Evolutionary conservation across 2,113 vertebrate genomes (phyloP).

Genomic region (Pachypanchax playfairii): DNA sequence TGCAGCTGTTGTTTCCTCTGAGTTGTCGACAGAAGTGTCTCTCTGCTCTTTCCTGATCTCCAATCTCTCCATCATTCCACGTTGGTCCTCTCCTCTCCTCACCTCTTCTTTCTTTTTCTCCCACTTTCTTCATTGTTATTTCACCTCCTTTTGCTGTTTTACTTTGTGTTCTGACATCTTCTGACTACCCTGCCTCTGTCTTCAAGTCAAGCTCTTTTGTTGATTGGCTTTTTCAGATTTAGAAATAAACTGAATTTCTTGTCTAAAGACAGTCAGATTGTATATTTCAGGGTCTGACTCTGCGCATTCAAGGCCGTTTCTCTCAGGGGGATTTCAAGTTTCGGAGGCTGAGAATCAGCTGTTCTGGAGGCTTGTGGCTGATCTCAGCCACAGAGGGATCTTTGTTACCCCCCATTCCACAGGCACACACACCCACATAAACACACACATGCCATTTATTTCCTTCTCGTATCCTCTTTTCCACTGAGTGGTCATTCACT

Average conservation of each 20-base stretch:
- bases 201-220: neutral
- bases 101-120: slow-evolving; percentile 15
- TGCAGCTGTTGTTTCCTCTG: slow-evolving; percentile 80
- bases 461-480: slow-evolving; percentile 4
- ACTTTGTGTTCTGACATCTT: neutral
- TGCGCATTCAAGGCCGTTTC: slow-evolving; percentile 27
- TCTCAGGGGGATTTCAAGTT: slow-evolving; percentile 40
- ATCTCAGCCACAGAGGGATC: slow-evolving; percentile 67
- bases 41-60: slow-evolving; percentile 62
- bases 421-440: slow-evolving; percentile 32
- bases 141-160: slow-evolving; percentile 24
- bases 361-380: slow-evolving; percentile 64
- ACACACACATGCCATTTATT: slow-evolving; percentile 25
- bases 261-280: slow-evolving; percentile 39
- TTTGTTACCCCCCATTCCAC: slow-evolving; percentile 55
- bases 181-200: neutral
- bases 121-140: slow-evolving; percentile 16
- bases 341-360: slow-evolving; percentile 65
- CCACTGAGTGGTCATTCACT: slow-evolving; percentile 10
- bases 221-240: neutral
- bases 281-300: slow-evolving; percentile 28
- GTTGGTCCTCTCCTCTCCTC: slow-evolving; percentile 17
- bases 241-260: too few relatives aligned
- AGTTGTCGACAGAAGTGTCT: slow-evolving; percentile 71
- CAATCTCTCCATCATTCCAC: slow-evolving; percentile 44